Evolutionary conservation across 2,113 vertebrate genomes (phyloP).

Genomic region (Holacanthus passer): DNA sequence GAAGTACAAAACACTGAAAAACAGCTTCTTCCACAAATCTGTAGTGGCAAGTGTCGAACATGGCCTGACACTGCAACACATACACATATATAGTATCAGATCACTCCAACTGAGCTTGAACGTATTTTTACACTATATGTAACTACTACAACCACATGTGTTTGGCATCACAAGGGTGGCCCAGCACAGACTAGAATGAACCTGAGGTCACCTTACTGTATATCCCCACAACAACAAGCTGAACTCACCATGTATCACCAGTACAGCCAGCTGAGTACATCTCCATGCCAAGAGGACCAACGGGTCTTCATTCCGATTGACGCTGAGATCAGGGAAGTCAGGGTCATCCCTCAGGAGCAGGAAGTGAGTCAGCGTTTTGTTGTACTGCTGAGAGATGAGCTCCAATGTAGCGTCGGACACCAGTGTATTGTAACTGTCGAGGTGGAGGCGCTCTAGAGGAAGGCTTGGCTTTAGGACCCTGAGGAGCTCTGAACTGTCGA

Average conservation of each 20-base stretch:
- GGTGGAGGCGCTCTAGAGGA: conserved; percentile 96
- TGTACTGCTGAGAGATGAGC: conserved; percentile 97
- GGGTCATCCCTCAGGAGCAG: conserved; percentile 95
- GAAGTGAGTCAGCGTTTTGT: conserved; percentile 97
- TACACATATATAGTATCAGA: too few relatives aligned
- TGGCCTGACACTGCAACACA: too few relatives aligned
- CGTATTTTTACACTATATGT: background rate
- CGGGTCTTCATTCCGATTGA: conserved; percentile 96
- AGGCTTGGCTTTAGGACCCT: conserved; percentile 97
- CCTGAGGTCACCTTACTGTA: background rate
- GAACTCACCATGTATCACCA: conserved; percentile 85
- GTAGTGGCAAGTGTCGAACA: too few relatives aligned
- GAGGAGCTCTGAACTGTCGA: conserved; percentile 94
- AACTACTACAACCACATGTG: background rate
- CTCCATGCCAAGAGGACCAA: conserved; percentile 97
- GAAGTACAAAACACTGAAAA: too few relatives aligned
- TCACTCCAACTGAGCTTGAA: too few relatives aligned
- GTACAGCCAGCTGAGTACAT: conserved; percentile 93
- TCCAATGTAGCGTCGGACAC: conserved; percentile 94
- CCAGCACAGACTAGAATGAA: background rate
- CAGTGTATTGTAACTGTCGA: conserved; percentile 94
- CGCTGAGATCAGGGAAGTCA: conserved; percentile 95
- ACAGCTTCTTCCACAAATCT: too few relatives aligned
- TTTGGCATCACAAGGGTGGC: background rate
- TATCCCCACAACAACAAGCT: background rate